phyloP scores from a whole-genome alignment of 2,888 invertebrate genomes.

The Euplexia lucipara region DNA sequence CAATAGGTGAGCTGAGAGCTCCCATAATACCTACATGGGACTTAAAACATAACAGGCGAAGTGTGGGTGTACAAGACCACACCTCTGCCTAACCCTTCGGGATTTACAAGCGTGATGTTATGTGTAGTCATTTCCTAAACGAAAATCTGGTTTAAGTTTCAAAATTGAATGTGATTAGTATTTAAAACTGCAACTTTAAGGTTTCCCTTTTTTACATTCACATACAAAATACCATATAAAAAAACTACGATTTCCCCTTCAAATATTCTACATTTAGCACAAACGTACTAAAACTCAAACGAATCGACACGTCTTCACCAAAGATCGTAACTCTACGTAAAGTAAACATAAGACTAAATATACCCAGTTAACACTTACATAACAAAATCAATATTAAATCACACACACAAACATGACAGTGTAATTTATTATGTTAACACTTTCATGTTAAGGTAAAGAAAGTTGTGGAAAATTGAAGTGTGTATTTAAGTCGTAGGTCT shows the following conservation, averaged over 20 bases:
- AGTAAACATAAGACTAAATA: slow-evolving; percentile 35
- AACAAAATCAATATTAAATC: slow-evolving; percentile 23
- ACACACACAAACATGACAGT: background rate
- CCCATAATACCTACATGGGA: too few species aligned
- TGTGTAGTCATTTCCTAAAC: too few species aligned
- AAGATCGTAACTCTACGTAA: slow-evolving; percentile 22
- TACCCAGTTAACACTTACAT: slow-evolving; percentile 20
- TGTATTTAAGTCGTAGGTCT: background rate
- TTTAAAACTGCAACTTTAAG: too few species aligned
- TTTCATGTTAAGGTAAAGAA: slow-evolving; percentile 28
- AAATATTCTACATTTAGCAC: background rate
- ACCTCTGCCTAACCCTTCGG: too few species aligned
- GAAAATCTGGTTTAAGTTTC: background rate
- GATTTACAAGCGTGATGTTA: too few species aligned
- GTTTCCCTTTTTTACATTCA: background rate
- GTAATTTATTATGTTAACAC: slow-evolving; percentile 17
- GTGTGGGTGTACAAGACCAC: too few species aligned
- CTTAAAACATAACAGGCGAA: too few species aligned
- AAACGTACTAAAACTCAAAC: background rate
- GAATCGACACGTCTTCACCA: background rate
- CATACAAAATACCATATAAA: background rate
- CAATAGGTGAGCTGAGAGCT: too few species aligned
- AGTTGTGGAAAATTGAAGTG: slow-evolving; percentile 24
- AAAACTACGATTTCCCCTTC: background rate
- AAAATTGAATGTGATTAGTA: too few species aligned